Evolutionary conservation across 2,888 invertebrate species (phyloP), one percentile per base, ranked within the genome.

Genomic region (Athripsodes cinereus): DNA sequence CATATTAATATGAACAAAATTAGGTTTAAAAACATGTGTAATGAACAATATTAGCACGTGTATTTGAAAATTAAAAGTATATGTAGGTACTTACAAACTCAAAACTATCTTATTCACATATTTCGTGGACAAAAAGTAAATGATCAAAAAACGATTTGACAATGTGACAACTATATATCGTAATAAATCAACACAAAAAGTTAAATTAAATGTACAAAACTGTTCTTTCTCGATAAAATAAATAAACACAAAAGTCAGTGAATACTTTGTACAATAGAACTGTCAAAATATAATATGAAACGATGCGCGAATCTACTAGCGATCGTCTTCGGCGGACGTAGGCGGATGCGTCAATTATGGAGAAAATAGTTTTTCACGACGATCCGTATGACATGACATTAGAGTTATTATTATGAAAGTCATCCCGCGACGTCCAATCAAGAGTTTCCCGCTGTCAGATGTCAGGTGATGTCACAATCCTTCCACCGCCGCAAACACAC

Each of bases 401-500:
- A n/a, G n/a, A n/a, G n/a, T n/a, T n/a, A n/a, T n/a, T n/a, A n/a
- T n/a, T n/a, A 26, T 3, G 10, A 26, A 50, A 40, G 51, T 22
- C 48, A 52, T 35, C 22, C 31, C 56, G 46, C 22, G 50, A 20
- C 52, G 50, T 55, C 58, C 53, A 58, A 55, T 58, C 49, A 49
- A 55, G 49, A 34, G 48, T 22, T 52, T 47, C 47, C 61, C 53
- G 55, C 53, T 56, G 58, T 61, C 57, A 57, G 49, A 48, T 53
- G 53, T 8, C 57, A 57, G 47, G 48, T 53, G 57, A 53, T 57
- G 49, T 22, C 55, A 52, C 55, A 22, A 55, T 52, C 59, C 59
- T 55, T 61, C 61, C 62, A 35, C 58, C 57, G 57, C 62, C 60
- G 54, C 62, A 55, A 61, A 46, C 61, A 22, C 62, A 55, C 62